A percentile compares a stretch with the other conserved stretches of the same genome.
Evolutionary conservation across 2,113 vertebrate species (phyloP).

Genomic region (Hippocampus guttulatus): DNA sequence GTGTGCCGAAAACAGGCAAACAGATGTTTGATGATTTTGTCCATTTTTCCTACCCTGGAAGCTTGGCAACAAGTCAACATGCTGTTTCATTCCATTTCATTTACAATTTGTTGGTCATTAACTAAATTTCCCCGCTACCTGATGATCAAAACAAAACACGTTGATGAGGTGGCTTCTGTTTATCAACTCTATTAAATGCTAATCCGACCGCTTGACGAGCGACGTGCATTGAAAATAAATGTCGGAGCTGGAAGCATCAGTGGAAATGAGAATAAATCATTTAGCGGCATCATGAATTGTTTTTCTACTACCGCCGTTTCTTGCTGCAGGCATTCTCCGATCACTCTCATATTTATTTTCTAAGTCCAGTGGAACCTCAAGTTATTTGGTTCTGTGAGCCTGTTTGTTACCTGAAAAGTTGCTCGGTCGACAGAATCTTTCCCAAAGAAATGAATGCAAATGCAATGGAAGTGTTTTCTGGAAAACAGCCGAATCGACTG

Average conservation of each 20-base stretch:
- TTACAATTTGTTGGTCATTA: conserved; percentile 51
- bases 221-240: conserved; percentile 19
- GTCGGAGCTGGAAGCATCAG: not conserved
- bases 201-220: conserved; percentile 14
- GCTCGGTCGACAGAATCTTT: too few species aligned
- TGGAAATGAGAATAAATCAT: not conserved
- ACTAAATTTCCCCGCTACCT: conserved; percentile 38
- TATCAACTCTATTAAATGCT: conserved; percentile 33
- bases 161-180: conserved; percentile 47
- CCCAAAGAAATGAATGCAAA: too few species aligned
- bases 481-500: too few species aligned
- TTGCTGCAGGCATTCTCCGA: not conserved
- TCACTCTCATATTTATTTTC: not conserved
- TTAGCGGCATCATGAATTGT: not conserved
- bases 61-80: conserved; percentile 25
- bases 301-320: not conserved
- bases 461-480: too few species aligned
- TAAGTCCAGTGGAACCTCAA: not conserved
- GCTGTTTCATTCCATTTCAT: conserved; percentile 40
- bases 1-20: conserved; percentile 18
- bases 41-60: conserved; percentile 18
- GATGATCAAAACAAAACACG: conserved; percentile 44
- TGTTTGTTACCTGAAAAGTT: too few species aligned
- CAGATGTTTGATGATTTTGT: conserved; percentile 32
- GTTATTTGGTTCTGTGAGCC: too few species aligned